phyloP scores from a whole-genome alignment of 92 coral and sea anemone species.

The Epizoanthus ramosus region DNA sequence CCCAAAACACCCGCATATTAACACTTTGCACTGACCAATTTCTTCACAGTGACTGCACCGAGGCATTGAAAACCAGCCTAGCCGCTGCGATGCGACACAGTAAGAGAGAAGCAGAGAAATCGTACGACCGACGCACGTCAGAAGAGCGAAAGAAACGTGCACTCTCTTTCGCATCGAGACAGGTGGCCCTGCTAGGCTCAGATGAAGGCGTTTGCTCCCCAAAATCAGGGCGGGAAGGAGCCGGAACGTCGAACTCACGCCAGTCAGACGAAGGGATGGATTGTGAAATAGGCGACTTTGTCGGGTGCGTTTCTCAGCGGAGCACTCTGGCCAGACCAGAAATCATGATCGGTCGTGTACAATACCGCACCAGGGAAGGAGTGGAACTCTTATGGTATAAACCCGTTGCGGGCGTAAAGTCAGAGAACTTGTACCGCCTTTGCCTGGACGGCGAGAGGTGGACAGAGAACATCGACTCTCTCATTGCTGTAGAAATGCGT shows the following conservation, averaged over 20 bases:
- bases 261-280: slow-evolving; percentile 22
- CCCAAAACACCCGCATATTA: slow-evolving; percentile 14
- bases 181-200: background rate
- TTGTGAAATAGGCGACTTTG: slow-evolving; percentile 14
- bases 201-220: slow-evolving; percentile 2
- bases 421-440: slow-evolving; percentile 10
- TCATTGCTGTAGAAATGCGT: no score
- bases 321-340: slow-evolving; percentile 42
- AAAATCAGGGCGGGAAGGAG: slow-evolving; percentile 9
- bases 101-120: slow-evolving; percentile 42
- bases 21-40: slow-evolving; percentile 17
- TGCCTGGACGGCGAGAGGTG: slow-evolving; percentile 31
- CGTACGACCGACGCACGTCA: slow-evolving; percentile 43
- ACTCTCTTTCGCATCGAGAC: slow-evolving; percentile 7
- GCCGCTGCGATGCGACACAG: slow-evolving; percentile 51
- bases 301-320: slow-evolving; percentile 19
- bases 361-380: slow-evolving; percentile 13
- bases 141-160: slow-evolving; percentile 12
- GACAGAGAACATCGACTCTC: slow-evolving; percentile 9
- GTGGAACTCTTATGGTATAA: slow-evolving; percentile 24
- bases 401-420: background rate
- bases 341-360: slow-evolving; percentile 33
- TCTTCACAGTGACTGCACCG: slow-evolving; percentile 39
- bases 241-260: slow-evolving; percentile 23
- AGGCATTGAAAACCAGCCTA: slow-evolving; percentile 33